These are phyloP conservation scores for Drosophila antonietae DNA, from an alignment of 2,888 invertebrate species.

Conservation along the genomic window DNA sequence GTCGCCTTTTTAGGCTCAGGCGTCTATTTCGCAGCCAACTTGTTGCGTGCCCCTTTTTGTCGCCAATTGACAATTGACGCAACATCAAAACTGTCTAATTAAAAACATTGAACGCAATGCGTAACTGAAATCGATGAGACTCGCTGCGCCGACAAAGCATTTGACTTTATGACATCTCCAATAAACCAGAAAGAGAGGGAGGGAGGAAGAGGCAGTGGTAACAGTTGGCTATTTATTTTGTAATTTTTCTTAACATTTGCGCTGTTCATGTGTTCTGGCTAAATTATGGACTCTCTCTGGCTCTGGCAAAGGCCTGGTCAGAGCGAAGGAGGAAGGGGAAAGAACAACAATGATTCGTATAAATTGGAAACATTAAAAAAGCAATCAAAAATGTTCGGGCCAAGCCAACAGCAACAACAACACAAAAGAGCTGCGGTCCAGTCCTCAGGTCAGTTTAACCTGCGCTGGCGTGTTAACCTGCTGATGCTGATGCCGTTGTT, in stretches of 20 bases:
- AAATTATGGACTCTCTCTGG: constrained; percentile 73
- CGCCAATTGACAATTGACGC: constrained; percentile 79
- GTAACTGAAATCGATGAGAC: constrained; percentile 71
- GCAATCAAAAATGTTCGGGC: constrained; percentile 78
- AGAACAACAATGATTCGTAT: constrained; percentile 79
- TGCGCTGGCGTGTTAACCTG: constrained; percentile 78
- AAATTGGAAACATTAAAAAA: constrained; percentile 79
- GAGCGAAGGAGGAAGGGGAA: constrained; percentile 27
- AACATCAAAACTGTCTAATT: constrained; percentile 80
- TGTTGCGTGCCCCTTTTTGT: constrained; percentile 58
- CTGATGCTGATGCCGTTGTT: constrained; percentile 33
- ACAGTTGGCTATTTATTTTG: constrained; percentile 71
- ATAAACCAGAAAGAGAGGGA: neutral
- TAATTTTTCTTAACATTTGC: constrained; percentile 69
- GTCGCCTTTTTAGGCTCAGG: constrained; percentile 77
- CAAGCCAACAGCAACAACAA: constrained; percentile 59
- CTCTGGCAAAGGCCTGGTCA: constrained; percentile 28
- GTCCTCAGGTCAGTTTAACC: constrained; percentile 74
- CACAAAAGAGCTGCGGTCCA: constrained; percentile 54
- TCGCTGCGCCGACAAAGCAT: constrained; percentile 72
- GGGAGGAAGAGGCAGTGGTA: constrained; percentile 7
- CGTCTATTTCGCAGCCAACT: constrained; percentile 64
- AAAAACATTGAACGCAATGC: constrained; percentile 77
- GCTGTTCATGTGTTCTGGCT: constrained; percentile 48
- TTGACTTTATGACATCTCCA: constrained; percentile 77